Evolutionary conservation across 2,888 invertebrate species (phyloP).

Genomic region (Lasioglossum figueresi): DNA sequence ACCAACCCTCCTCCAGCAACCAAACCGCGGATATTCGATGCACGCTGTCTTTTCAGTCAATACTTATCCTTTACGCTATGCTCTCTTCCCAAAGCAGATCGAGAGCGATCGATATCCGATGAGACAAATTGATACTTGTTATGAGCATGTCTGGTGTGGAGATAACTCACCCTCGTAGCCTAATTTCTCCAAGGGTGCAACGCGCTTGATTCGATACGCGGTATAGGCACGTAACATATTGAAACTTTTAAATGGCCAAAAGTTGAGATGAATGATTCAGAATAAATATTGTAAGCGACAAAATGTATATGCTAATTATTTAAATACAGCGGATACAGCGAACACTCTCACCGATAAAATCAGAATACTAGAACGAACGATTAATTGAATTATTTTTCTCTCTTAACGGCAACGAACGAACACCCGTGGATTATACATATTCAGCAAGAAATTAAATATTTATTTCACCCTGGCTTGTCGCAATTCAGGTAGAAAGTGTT

Average conservation of each 20-base stretch:
- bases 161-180: not conserved
- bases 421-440: too few species aligned
- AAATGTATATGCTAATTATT: not conserved
- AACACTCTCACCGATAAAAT: not conserved
- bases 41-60: too few species aligned
- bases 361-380: too few species aligned
- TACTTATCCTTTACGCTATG: not conserved
- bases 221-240: too few species aligned
- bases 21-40: constrained; percentile 30
- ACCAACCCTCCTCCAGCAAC: not conserved
- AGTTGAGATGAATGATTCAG: not conserved
- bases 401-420: too few species aligned
- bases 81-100: not conserved
- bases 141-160: not conserved
- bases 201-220: too few species aligned
- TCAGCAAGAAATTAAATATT: too few species aligned
- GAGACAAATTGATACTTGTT: not conserved
- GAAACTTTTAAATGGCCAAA: too few species aligned
- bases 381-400: too few species aligned
- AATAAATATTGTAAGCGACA: not conserved
- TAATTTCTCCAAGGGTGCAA: not conserved
- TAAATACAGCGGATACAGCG: not conserved
- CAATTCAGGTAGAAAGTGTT: too few species aligned
- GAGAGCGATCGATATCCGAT: not conserved
- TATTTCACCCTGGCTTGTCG: too few species aligned